Base-by-base conservation (phyloP, 92 coral and sea anemone species). In the Epizoanthus illoricatus region DNA sequence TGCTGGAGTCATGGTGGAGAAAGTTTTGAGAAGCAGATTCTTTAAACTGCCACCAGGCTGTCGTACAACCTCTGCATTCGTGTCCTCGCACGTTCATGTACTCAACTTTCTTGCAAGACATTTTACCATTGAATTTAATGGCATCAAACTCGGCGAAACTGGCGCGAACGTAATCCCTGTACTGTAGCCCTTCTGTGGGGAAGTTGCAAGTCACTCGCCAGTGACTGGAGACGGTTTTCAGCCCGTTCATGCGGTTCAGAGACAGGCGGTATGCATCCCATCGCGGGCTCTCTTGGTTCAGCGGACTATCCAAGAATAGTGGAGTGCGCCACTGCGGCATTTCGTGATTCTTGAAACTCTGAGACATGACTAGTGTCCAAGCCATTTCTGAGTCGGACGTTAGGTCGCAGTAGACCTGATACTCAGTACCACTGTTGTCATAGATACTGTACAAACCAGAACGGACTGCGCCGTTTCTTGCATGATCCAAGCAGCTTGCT, bases 21-120 rank as follows among this genome's bases (percentile, higher is more conserved):
- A 72, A 72, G 69, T 81, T 76, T 12, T 15, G 10, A 15, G 11
- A 7, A 59, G 41, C 15, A 4, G 79, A 36, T 16, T 43, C 55
- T 4, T 20, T 41, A 0, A 42, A 62, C 60, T 86, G 89, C 85
- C 85, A 86, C 89, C 89, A 86, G 47, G 62, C 79, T 9, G 86
- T 73, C 16, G 78, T 86, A 71, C 89, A 86, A 19, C 62, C 61
- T 6, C 75, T 61, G 73, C 89, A 86, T 75, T 86, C 73, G 33
- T 81, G 86, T 0, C 89, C 89, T 17, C 89, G 85, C 28, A 86
- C 83, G 70, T 86, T 65, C 41, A 86, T 81, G 71, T 86, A 86
- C 55, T 86, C 89, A 58, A 86, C 71, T 24, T n/a, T 24, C 54
- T 24, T 28, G 36, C 89, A 86, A 57, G 52, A 23, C 0, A 71